Evolutionary conservation across 1,140 invertebrate species (phyloP).

Genomic region (Asobara japonica): DNA sequence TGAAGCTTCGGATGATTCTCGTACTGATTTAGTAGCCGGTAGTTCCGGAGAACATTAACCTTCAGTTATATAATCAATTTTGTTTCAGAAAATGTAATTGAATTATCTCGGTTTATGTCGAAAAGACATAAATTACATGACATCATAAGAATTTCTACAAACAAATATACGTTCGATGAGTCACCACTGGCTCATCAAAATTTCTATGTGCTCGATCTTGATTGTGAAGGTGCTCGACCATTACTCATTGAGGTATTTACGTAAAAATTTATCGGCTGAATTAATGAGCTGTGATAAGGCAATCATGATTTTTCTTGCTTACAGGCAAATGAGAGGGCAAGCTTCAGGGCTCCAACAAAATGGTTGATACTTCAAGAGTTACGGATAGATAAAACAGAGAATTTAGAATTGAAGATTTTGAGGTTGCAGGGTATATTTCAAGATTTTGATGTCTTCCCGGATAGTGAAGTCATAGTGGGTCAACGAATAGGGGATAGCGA

Average conservation of each 20-base stretch:
- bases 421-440: constrained; percentile 32
- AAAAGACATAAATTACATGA: neutral
- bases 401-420: neutral
- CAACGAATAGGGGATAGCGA: constrained; percentile 16
- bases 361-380: constrained; percentile 51
- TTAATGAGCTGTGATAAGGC: neutral
- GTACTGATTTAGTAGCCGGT: too few relatives aligned
- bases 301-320: neutral
- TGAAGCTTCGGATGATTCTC: too few relatives aligned
- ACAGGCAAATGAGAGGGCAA: constrained; percentile 41
- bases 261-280: too few relatives aligned
- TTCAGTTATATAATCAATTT: neutral
- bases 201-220: constrained; percentile 34
- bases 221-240: constrained; percentile 28
- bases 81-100: neutral
- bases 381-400: neutral
- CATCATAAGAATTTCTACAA: neutral
- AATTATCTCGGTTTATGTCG: neutral
- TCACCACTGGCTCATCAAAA: constrained; percentile 2
- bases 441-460: constrained; percentile 40
- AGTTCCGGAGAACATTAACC: neutral
- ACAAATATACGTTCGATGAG: neutral
- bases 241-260: constrained; percentile 27
- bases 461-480: constrained; percentile 48
- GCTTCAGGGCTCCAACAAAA: constrained; percentile 47